A percentile compares a stretch with the other conserved stretches of the same genome.
phyloP scores from a whole-genome alignment of 2,113 vertebrate genomes.

The Tretioscincus oriximinensis region DNA sequence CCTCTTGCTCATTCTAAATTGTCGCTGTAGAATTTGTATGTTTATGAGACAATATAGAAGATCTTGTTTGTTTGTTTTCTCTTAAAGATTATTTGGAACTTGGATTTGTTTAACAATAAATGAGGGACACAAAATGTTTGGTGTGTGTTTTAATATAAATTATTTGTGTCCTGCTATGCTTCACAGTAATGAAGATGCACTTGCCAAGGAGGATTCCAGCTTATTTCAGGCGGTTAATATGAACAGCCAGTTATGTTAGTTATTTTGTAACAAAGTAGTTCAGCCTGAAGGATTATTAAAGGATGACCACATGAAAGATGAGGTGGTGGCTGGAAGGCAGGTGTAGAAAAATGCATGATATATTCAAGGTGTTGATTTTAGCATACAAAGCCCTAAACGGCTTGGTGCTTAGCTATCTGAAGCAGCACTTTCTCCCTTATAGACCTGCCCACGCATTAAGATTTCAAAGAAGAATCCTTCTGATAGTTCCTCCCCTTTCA shows the following conservation, averaged over 20 bases:
- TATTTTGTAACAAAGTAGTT: neutral
- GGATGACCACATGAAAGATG: neutral
- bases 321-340: too few species aligned
- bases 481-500: too few species aligned
- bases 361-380: too few species aligned
- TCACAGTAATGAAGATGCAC: neutral
- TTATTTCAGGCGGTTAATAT: neutral
- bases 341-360: too few species aligned
- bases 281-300: neutral
- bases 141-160: neutral
- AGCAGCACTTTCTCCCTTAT: too few species aligned
- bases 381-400: too few species aligned
- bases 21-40: constrained; percentile 21
- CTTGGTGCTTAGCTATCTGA: too few species aligned
- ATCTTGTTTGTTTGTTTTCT: constrained; percentile 2
- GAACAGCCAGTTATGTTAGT: neutral
- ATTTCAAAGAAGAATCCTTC: too few species aligned
- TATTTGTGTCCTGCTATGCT: neutral
- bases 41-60: constrained; percentile 6
- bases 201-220: constrained; percentile 4
- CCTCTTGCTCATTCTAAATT: constrained; percentile 19
- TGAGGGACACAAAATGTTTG: neutral
- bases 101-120: neutral
- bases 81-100: neutral
- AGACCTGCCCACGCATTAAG: too few species aligned